Base-by-base conservation (phyloP, 2,797 vertebrate species). In the Hypotaenidia okinawae region DNA sequence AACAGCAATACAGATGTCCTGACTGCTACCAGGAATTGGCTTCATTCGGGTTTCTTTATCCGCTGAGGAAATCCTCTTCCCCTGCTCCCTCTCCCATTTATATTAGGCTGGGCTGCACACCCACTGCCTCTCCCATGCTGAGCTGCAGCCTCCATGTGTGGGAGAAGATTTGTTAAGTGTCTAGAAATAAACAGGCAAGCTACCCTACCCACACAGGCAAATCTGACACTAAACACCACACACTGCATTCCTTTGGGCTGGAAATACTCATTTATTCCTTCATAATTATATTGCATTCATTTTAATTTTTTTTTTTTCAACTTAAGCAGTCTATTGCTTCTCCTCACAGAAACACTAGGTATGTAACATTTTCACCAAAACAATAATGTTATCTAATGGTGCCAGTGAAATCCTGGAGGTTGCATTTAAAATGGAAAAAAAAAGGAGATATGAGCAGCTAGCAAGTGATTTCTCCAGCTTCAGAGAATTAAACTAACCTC, bases 351-450 rank as follows among this genome's bases (percentile, higher is more conserved):
- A 89, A 0, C 2, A 88, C 33, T 89, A 91, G 76, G 35, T 88
- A 88, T 76, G 91, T 90, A 89, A 93, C 76, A 82, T 93, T 96
- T 95, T 67, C 73, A 91, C 55, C 49, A 69, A 91, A 88, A 94
- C 73, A 95, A 93, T 43, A 58, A 66, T 21, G 58, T 94, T 91
- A 96, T 93, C 87, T 79, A 54, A 63, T 49, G 23, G 18, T 88
- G 73, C 59, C 66, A 90, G n/a, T 88, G 79, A 87, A 94, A 94
- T 76, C 23, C 51, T 81, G 66, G 63, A 70, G 19, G 25, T 92
- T 83, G 76, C 9, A 63, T 89, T 86, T 43, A 62, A 93, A 79
- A 62, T 59, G 59, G 87, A 43, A 59, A 45, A 45, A 45, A 63
- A 37, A 37, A 37, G 81, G 25, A 91, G 16, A 54, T 76, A 24